Conservation (phyloP, 2,888 invertebrate species). For the Heliconius ismenius region DNA sequence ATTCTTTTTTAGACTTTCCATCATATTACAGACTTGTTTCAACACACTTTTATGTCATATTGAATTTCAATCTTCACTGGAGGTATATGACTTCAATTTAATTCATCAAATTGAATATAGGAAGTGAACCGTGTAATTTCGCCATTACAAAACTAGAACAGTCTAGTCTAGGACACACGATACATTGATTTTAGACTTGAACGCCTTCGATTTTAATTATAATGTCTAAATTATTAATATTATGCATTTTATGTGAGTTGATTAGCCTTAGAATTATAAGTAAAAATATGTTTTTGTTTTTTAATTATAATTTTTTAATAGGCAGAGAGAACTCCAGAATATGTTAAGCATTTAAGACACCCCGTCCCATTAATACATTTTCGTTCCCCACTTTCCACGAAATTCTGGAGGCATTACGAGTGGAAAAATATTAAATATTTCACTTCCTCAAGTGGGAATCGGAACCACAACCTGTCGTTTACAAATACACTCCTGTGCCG, state of each 20-base stretch:
- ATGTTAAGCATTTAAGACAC: too few species aligned
- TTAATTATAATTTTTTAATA: background rate
- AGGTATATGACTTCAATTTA: background rate
- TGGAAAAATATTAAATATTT: too few species aligned
- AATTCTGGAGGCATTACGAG: too few species aligned
- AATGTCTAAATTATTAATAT: background rate
- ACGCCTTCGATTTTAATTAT: conserved; percentile 9
- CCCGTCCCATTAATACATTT: too few species aligned
- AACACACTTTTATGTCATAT: conserved; percentile 3
- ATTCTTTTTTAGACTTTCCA: too few species aligned
- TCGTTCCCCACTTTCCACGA: too few species aligned
- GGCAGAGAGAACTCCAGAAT: too few species aligned
- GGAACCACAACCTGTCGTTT: too few species aligned
- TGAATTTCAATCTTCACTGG: background rate
- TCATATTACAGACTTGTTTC: background rate
- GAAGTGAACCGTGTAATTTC: conserved; percentile 11
- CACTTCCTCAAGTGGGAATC: too few species aligned
- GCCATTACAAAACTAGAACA: background rate
- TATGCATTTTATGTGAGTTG: background rate
- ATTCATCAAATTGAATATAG: background rate
- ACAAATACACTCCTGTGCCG: too few species aligned
- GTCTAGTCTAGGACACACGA: conserved; percentile 23
- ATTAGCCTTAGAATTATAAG: background rate
- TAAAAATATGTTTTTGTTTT: background rate
- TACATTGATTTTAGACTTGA: background rate